Percentiles rank a stretch among this genome's conserved stretches.
These are phyloP conservation scores for Actinostola sp. DNA, from an alignment of 92 coral and sea anemone species.

Conservation along the genomic window DNA sequence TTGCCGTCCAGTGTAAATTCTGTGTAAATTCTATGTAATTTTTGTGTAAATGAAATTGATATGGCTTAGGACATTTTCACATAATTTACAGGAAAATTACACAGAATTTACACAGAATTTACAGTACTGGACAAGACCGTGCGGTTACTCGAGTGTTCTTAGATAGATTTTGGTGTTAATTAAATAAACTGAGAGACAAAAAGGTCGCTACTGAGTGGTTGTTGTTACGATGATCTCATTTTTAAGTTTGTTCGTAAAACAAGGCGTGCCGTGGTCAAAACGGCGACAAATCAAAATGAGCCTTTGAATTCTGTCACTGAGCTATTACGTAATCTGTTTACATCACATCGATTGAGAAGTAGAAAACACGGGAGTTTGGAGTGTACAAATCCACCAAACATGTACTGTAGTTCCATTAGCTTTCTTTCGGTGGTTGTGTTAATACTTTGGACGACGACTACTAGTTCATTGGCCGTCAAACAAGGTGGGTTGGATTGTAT, in stretches of 20 bases:
- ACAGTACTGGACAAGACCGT: too few species aligned
- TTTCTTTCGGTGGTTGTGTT: background rate
- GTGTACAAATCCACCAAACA: background rate
- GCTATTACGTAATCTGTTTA: slow-evolving; percentile 5
- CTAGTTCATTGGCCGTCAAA: background rate
- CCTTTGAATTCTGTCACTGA: background rate
- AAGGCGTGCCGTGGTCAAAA: slow-evolving; percentile 1
- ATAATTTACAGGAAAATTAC: too few species aligned
- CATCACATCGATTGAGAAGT: background rate
- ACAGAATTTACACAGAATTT: too few species aligned
- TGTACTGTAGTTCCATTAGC: background rate
- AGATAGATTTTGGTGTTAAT: too few species aligned
- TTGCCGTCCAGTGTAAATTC: too few species aligned
- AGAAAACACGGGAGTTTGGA: background rate
- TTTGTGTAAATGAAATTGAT: too few species aligned
- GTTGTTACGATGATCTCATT: background rate
- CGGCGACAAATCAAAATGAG: slow-evolving; percentile 5
- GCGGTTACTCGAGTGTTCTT: too few species aligned
- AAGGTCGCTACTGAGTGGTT: too few species aligned
- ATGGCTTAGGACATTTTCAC: too few species aligned
- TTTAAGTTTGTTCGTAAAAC: background rate
- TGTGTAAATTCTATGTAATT: too few species aligned
- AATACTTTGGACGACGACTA: background rate
- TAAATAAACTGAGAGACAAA: too few species aligned
- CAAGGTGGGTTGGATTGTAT: background rate